These are phyloP conservation scores for Caenorhabditis elegans DNA, from an alignment of 1,140 invertebrate genomes.

Conservation along the genomic window WBcel235 BX284605.5:19380501-19381000, in stretches of 20 bases:
- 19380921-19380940: not conserved
- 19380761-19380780: not conserved
- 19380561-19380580: not conserved
- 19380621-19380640: not conserved
- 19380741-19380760: constrained; percentile 13
- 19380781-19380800: constrained; percentile 6
- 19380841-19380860: constrained; percentile 13
- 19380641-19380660: not conserved
- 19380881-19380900: constrained; percentile 38
- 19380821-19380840: not conserved
- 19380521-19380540: no score
- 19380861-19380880: constrained; percentile 15
- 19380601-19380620: constrained; percentile 3
- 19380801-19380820: not conserved
- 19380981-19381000: no score
- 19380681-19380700: constrained; percentile 33
- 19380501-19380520: no score
- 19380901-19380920: constrained; percentile 42
- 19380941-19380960: not conserved
- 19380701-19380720: not conserved
- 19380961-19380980: not conserved
- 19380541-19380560: not conserved
- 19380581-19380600: constrained; percentile 21
- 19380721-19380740: not conserved
- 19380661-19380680: not conserved